Conservation (phyloP, 2,888 invertebrate species). For the Stenurella melanura region DNA sequence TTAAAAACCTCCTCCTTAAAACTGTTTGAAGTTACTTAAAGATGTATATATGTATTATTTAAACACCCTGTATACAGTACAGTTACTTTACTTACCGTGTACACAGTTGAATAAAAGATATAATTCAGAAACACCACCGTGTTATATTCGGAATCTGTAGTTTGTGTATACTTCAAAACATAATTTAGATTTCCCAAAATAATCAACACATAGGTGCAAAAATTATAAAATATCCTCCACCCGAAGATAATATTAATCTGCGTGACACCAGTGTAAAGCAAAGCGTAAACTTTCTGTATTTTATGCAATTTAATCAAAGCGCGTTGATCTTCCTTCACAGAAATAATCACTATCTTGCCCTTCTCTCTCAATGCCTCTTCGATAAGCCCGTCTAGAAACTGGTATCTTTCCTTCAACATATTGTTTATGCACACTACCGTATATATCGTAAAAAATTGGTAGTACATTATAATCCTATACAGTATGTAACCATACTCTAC, state of each 20-base stretch:
- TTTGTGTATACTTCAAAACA: slow-evolving; percentile 42
- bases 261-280: slow-evolving; percentile 36
- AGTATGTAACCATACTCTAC: slow-evolving; percentile 48
- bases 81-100: slow-evolving; percentile 50
- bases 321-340: slow-evolving; percentile 24
- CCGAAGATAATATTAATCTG: slow-evolving; percentile 44
- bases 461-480: slow-evolving; percentile 49
- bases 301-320: slow-evolving; percentile 32
- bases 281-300: slow-evolving; percentile 37
- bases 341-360: slow-evolving; percentile 35
- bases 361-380: slow-evolving; percentile 20
- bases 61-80: too few relatives aligned
- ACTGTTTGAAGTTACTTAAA: too few relatives aligned
- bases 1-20: too few relatives aligned
- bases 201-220: slow-evolving; percentile 39
- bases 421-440: slow-evolving; percentile 30
- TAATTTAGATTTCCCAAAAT: slow-evolving; percentile 44
- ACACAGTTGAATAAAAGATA: slow-evolving; percentile 39
- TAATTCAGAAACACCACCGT: slow-evolving; percentile 37
- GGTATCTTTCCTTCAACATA: slow-evolving; percentile 42
- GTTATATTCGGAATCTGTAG: slow-evolving; percentile 42
- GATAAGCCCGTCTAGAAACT: slow-evolving; percentile 26
- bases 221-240: slow-evolving; percentile 46
- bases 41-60: too few relatives aligned
- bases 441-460: slow-evolving; percentile 44